Percentiles rank a stretch among this genome's conserved stretches.
These are phyloP conservation scores for Athrips mouffetella DNA, from an alignment of 2,888 invertebrate species.

Conservation along the genomic window DNA sequence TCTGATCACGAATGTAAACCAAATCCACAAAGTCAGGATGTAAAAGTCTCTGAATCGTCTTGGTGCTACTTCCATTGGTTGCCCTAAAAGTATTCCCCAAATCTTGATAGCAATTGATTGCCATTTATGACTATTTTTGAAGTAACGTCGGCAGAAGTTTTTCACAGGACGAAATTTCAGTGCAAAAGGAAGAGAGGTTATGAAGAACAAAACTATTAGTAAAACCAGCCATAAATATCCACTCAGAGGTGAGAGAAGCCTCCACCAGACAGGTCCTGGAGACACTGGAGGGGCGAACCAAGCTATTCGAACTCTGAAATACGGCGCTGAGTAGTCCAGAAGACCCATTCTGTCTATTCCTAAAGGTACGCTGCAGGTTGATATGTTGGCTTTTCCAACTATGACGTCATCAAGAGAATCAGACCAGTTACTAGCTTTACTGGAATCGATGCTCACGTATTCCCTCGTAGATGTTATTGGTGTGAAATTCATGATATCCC, in stretches of 20 bases:
- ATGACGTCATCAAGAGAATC: constrained; percentile 56
- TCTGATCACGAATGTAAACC: constrained; percentile 59
- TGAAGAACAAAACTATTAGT: constrained; percentile 41
- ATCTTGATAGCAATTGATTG: constrained; percentile 45
- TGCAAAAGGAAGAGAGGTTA: constrained; percentile 46
- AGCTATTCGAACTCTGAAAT: constrained; percentile 51
- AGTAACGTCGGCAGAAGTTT: constrained; percentile 41
- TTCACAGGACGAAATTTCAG: constrained; percentile 41
- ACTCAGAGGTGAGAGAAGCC: constrained; percentile 52
- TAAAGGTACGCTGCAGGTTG: constrained; percentile 52
- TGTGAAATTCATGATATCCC: constrained; percentile 55
- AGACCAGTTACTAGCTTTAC: constrained; percentile 53
- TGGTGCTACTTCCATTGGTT: constrained; percentile 49
- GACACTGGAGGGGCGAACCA: constrained; percentile 56
- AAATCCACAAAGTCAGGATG: constrained; percentile 53
- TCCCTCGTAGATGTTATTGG: constrained; percentile 48
- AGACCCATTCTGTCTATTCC: constrained; percentile 46
- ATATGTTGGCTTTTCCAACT: constrained; percentile 50
- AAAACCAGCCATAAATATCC: constrained; percentile 55
- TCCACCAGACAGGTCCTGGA: constrained; percentile 50
- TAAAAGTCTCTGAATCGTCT: constrained; percentile 58
- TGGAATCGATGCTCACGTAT: constrained; percentile 54
- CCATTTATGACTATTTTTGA: constrained; percentile 44
- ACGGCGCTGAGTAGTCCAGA: constrained; percentile 52
- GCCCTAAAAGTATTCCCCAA: constrained; percentile 58